Evolutionary conservation across 2,888 invertebrate species (phyloP).

Genomic region (Gastracanthus pulcherrimus): DNA sequence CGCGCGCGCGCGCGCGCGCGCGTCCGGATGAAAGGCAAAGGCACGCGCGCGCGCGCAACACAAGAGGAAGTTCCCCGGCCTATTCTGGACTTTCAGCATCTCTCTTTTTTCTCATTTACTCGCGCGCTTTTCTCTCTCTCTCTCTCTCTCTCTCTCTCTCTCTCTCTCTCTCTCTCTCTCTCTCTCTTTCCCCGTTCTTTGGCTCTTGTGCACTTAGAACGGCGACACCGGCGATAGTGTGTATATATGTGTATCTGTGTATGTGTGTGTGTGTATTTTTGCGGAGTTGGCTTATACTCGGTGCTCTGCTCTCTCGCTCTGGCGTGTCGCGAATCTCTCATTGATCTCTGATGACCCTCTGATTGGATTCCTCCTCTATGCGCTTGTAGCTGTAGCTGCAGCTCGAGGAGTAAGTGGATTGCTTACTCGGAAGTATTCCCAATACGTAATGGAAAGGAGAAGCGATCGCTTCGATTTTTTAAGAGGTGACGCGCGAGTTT

Average conservation of each 20-base stretch:
- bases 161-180: background rate
- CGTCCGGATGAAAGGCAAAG: conserved; percentile 31
- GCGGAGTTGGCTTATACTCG: conserved; percentile 19
- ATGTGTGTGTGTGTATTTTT: background rate
- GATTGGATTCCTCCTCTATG: conserved; percentile 59
- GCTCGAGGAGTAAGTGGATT: conserved; percentile 64
- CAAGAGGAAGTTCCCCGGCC: background rate
- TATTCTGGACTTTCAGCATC: conserved; percentile 5
- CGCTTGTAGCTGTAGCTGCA: too few species aligned
- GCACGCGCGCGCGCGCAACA: background rate
- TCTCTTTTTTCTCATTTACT: background rate
- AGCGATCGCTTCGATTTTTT: conserved; percentile 28
- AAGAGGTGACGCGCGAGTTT: background rate
- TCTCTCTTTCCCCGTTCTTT: background rate
- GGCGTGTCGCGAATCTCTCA: conserved; percentile 73
- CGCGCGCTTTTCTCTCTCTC: background rate
- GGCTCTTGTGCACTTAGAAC: background rate
- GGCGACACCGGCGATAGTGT: too few species aligned
- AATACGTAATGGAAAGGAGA: conserved; percentile 38
- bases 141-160: background rate
- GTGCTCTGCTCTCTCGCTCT: conserved; percentile 47
- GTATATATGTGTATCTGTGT: too few species aligned
- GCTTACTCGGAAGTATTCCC: conserved; percentile 47
- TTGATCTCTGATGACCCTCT: conserved; percentile 72
- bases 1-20: background rate